These are phyloP conservation scores for Meghimatium bilineatum DNA, from an alignment of 2,888 invertebrate genomes.

Conservation along the genomic window DNA sequence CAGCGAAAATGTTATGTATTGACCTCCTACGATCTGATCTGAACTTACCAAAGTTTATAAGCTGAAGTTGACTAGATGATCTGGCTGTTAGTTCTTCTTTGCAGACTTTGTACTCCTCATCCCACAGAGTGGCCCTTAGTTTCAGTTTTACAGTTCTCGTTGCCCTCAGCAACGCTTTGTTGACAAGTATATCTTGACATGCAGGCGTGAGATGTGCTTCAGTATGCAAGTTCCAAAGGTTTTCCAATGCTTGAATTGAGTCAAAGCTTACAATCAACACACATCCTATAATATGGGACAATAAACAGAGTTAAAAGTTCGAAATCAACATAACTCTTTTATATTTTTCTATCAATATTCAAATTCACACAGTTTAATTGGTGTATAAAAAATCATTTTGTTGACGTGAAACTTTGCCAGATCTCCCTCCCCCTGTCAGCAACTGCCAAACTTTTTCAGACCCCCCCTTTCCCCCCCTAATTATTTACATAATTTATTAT, in stretches of 20 bases:
- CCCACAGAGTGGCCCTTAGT: constrained; percentile 65
- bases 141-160: constrained; percentile 56
- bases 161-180: constrained; percentile 56
- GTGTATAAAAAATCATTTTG: too few relatives aligned
- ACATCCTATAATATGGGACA: constrained; percentile 56
- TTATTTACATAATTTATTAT: too few relatives aligned
- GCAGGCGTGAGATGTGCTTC: constrained; percentile 56
- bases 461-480: too few relatives aligned
- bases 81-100: constrained; percentile 56
- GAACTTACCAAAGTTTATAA: constrained; percentile 39
- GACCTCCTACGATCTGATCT: too few relatives aligned
- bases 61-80: neutral
- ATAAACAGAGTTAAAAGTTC: neutral
- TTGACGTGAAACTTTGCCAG: too few relatives aligned
- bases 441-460: too few relatives aligned
- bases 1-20: too few relatives aligned
- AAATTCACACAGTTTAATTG: too few relatives aligned
- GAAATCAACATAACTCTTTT: too few relatives aligned
- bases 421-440: too few relatives aligned
- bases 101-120: constrained; percentile 66
- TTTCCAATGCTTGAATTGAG: constrained; percentile 57
- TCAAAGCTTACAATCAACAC: constrained; percentile 66
- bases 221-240: constrained; percentile 58
- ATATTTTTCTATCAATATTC: too few relatives aligned
- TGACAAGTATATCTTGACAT: constrained; percentile 63